phyloP scores from a whole-genome alignment of 2,888 invertebrate species.

The Baccha elongata region DNA sequence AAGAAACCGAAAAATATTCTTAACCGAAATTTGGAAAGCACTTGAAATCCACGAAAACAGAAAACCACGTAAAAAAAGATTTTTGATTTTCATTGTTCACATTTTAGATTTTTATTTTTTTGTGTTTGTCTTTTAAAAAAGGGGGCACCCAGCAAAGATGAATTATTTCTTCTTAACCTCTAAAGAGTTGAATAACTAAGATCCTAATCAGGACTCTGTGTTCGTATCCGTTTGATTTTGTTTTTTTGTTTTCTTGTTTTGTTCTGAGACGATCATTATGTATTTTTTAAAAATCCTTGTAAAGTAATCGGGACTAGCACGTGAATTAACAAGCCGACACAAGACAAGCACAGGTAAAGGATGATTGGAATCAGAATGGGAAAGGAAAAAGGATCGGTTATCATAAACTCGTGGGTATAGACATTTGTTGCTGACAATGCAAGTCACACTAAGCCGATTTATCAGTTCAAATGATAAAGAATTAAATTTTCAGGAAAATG shows the following conservation, averaged over 20 bases:
- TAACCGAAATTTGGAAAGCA: slow-evolving; percentile 26
- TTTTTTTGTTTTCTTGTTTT: background rate
- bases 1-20: slow-evolving; percentile 34
- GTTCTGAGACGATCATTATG: slow-evolving; percentile 11
- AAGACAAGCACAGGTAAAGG: slow-evolving; percentile 29
- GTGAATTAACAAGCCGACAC: slow-evolving; percentile 49
- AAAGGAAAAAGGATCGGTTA: slow-evolving; percentile 4
- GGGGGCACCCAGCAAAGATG: slow-evolving; percentile 41
- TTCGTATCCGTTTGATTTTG: slow-evolving; percentile 36
- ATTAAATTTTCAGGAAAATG: slow-evolving; percentile 3
- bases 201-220: slow-evolving; percentile 38
- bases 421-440: background rate
- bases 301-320: slow-evolving; percentile 68
- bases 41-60: slow-evolving; percentile 49
- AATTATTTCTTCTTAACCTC: slow-evolving; percentile 33
- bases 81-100: slow-evolving; percentile 57
- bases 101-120: background rate
- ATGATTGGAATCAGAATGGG: slow-evolving; percentile 12
- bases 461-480: background rate
- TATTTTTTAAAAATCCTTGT: slow-evolving; percentile 43
- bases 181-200: slow-evolving; percentile 47
- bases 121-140: slow-evolving; percentile 23
- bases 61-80: slow-evolving; percentile 44
- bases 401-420: slow-evolving; percentile 9
- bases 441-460: slow-evolving; percentile 18